phyloP scores from a whole-genome alignment of 2,888 invertebrate genomes.

The Tetramorium bicarinatum region DNA sequence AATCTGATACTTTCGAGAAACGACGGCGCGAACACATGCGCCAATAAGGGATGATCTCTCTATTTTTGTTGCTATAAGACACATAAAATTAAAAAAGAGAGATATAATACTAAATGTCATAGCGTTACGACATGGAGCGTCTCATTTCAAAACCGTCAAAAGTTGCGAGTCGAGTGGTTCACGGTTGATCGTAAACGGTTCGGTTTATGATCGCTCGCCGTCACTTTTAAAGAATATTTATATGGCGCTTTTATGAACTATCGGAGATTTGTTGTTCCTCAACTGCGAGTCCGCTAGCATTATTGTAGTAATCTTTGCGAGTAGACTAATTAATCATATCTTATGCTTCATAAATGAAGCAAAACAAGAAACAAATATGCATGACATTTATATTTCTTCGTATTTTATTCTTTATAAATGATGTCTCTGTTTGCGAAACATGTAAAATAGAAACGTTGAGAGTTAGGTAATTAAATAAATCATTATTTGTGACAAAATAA shows the following conservation, averaged over 20 bases:
- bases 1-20: conserved; percentile 45
- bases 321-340: background rate
- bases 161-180: background rate
- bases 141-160: conserved; percentile 22
- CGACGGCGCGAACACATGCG: background rate
- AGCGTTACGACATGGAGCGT: conserved; percentile 24
- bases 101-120: conserved; percentile 35
- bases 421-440: background rate
- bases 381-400: conserved; percentile 4
- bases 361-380: background rate
- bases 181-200: conserved; percentile 49
- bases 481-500: background rate
- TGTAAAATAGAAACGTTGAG: background rate
- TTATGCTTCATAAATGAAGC: background rate
- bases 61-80: conserved; percentile 18
- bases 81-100: conserved; percentile 25
- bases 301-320: background rate
- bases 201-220: conserved; percentile 36
- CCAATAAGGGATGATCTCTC: conserved; percentile 7
- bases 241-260: conserved; percentile 41
- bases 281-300: conserved; percentile 11
- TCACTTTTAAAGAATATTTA: conserved; percentile 53
- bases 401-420: background rate
- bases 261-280: conserved; percentile 36
- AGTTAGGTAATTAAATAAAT: background rate